Evolutionary conservation across 1,140 invertebrate species (phyloP).

Genomic region (Odontomachus brunneus): DNA sequence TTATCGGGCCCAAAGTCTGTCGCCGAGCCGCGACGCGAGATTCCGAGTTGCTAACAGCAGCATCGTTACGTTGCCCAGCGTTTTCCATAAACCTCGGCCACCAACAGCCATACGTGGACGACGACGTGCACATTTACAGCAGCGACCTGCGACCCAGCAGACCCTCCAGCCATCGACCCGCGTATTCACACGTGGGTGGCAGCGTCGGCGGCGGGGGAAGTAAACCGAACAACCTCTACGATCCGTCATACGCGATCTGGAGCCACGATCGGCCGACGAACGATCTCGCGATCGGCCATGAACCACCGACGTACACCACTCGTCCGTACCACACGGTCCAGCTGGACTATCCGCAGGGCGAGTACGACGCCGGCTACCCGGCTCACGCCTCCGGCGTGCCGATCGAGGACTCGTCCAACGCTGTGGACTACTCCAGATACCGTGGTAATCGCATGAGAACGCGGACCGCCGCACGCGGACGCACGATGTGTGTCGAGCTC

Average conservation of each 20-base stretch:
- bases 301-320: conserved; percentile 63
- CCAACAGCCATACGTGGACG: conserved; percentile 83
- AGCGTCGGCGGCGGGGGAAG: conserved; percentile 65
- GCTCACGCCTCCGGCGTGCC: conserved; percentile 24
- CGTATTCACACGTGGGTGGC: conserved; percentile 58
- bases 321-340: conserved; percentile 73
- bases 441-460: conserved; percentile 81
- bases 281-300: conserved; percentile 62
- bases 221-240: conserved; percentile 84
- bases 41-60: conserved; percentile 38
- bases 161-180: conserved; percentile 79
- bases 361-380: conserved; percentile 68
- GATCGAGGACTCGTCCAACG: conserved; percentile 72
- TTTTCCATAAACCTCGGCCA: conserved; percentile 82
- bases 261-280: conserved; percentile 74
- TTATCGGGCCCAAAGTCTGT: not conserved
- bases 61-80: conserved; percentile 75
- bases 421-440: conserved; percentile 80
- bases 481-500: conserved; percentile 17
- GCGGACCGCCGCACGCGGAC: conserved; percentile 45
- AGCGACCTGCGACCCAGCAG: conserved; percentile 74
- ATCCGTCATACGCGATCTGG: conserved; percentile 70
- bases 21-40: conserved; percentile 19
- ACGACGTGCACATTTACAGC: conserved; percentile 82
- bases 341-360: conserved; percentile 73